Conservation (phyloP, 2,888 invertebrate genomes). For the Conomelus anceps region DNA sequence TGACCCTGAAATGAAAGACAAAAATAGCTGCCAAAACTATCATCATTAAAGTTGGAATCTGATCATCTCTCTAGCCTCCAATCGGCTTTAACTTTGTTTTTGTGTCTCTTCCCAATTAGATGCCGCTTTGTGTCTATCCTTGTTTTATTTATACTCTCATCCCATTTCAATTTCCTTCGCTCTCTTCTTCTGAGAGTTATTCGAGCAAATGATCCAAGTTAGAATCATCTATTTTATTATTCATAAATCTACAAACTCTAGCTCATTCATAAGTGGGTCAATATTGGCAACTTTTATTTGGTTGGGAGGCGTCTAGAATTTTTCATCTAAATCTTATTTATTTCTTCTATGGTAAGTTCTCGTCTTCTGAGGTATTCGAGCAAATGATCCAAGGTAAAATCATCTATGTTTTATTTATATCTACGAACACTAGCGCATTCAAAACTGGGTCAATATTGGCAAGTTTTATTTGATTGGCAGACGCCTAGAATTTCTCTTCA, state of each 20-base stretch:
- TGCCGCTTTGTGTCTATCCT: background rate
- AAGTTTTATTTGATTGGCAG: background rate
- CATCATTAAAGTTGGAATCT: background rate
- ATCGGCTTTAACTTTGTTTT: background rate
- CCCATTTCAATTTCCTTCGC: background rate
- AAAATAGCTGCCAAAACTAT: background rate
- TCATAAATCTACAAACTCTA: background rate
- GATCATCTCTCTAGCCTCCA: background rate
- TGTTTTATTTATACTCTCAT: background rate
- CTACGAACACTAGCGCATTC: too few relatives aligned
- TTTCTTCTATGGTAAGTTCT: background rate
- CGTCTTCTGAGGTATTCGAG: too few relatives aligned
- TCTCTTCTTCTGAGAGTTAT: background rate
- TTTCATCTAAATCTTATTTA: too few relatives aligned
- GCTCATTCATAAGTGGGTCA: background rate
- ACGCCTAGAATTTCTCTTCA: background rate
- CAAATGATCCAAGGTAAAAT: too few relatives aligned
- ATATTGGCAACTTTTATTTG: background rate
- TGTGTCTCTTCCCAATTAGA: background rate
- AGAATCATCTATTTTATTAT: background rate
- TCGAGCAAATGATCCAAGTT: background rate
- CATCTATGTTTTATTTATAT: too few relatives aligned
- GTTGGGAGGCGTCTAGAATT: background rate
- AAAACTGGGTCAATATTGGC: background rate
- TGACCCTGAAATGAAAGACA: background rate